phyloP scores from a whole-genome alignment of 2,888 invertebrate species.

The Amblyteles armatorius region DNA sequence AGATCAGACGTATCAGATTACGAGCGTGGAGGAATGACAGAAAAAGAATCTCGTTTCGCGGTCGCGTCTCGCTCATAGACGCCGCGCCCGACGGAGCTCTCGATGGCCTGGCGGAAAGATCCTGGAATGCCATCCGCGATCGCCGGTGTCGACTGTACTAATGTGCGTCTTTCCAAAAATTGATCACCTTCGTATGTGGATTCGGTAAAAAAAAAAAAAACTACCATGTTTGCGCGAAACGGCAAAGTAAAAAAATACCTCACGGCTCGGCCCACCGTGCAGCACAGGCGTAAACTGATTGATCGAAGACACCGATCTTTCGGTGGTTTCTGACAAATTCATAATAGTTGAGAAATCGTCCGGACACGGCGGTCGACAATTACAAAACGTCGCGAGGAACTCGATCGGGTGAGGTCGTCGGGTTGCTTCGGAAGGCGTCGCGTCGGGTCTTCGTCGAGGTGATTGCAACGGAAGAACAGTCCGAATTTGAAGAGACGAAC shows the following conservation, averaged over 20 bases:
- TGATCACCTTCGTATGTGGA: background rate
- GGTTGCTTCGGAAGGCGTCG: background rate
- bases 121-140: background rate
- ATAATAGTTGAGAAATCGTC: slow-evolving; percentile 3
- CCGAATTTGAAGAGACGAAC: background rate
- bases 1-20: slow-evolving; percentile 52
- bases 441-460: background rate
- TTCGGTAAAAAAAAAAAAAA: background rate
- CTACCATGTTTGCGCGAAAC: background rate
- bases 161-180: background rate
- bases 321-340: slow-evolving; percentile 33
- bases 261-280: background rate
- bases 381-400: background rate
- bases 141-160: background rate
- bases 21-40: slow-evolving; percentile 28
- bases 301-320: slow-evolving; percentile 4
- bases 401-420: slow-evolving; percentile 42
- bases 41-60: slow-evolving; percentile 33
- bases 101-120: background rate
- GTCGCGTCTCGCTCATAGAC: background rate
- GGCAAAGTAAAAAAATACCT: background rate
- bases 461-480: background rate
- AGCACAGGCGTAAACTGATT: background rate
- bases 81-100: background rate
- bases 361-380: background rate